A percentile compares a stretch with the other conserved stretches of the same genome.
Evolutionary conservation across 1,140 invertebrate genomes (phyloP).

Genomic region (Babylonia areolata): DNA sequence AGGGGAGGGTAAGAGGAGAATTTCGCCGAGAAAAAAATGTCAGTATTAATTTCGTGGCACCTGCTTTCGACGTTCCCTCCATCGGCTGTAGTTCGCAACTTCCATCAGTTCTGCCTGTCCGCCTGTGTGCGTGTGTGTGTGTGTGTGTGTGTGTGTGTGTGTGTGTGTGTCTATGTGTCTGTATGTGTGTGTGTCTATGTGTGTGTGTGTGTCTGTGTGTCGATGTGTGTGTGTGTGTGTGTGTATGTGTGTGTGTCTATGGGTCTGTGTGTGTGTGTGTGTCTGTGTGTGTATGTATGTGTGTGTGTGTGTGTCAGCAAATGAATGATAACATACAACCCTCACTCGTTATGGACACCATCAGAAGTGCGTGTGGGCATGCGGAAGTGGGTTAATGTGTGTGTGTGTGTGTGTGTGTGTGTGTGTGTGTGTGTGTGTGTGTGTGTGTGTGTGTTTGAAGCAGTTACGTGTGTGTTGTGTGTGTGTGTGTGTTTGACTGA

Average conservation of each 20-base stretch:
- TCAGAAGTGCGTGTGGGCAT: constrained; percentile 15
- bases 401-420: constrained; percentile 22
- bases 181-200: not conserved
- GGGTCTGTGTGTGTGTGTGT: constrained; percentile 22
- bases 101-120: not conserved
- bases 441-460: constrained; percentile 16
- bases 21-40: no score
- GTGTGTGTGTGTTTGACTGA: not conserved
- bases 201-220: not conserved
- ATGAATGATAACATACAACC: no score
- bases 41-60: no score
- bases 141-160: not conserved
- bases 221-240: not conserved
- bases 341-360: no score
- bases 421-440: constrained; percentile 23
- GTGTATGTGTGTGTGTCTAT: not conserved
- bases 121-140: not conserved
- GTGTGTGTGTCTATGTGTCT: not conserved
- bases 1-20: no score
- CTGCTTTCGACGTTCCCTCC: no score
- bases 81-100: no score
- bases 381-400: not conserved
- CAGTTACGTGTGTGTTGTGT: no score
- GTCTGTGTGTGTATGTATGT: constrained; percentile 15
- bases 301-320: constrained; percentile 3